Evolutionary conservation across 2,888 invertebrate genomes (phyloP).

Genomic region (Aporophyla nigra): DNA sequence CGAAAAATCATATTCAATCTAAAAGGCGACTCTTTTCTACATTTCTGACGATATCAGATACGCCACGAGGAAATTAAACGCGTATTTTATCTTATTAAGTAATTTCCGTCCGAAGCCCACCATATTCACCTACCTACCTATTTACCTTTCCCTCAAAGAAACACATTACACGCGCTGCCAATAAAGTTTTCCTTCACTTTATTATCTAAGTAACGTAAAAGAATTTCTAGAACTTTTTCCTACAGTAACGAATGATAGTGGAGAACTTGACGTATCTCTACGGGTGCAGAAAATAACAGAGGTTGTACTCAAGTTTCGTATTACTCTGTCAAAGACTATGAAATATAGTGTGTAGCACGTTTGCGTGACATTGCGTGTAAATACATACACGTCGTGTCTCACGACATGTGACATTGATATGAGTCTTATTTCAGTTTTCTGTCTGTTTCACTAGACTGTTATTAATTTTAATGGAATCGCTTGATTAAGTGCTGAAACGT

Average conservation of each 20-base stretch:
- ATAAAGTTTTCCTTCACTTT: conserved; percentile 31
- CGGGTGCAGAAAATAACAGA: conserved; percentile 53
- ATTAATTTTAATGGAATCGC: conserved; percentile 17
- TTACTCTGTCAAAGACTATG: conserved; percentile 43
- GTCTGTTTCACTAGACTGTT: conserved; percentile 8
- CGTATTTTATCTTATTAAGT: conserved; percentile 36
- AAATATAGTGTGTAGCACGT: conserved; percentile 43
- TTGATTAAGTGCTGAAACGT: conserved; percentile 7
- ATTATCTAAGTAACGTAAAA: conserved; percentile 30
- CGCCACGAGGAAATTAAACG: conserved; percentile 42
- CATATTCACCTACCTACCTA: conserved; percentile 8
- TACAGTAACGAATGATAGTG: conserved; percentile 41
- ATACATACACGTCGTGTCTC: conserved; percentile 12
- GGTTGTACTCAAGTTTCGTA: conserved; percentile 36
- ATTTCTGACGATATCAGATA: conserved; percentile 31
- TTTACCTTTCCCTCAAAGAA: conserved; percentile 27
- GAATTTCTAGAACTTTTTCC: conserved; percentile 40
- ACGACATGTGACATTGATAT: conserved; percentile 23
- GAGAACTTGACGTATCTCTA: conserved; percentile 39
- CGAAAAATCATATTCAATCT: not conserved
- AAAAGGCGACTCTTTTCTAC: not conserved
- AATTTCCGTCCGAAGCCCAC: conserved; percentile 32
- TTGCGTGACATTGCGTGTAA: conserved; percentile 45
- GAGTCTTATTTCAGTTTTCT: conserved; percentile 21
- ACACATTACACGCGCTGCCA: conserved; percentile 35